Evolutionary conservation across 2,888 invertebrate genomes (phyloP), one percentile per base, ranked within the genome.

Genomic region (Pemphredon lugubris): DNA sequence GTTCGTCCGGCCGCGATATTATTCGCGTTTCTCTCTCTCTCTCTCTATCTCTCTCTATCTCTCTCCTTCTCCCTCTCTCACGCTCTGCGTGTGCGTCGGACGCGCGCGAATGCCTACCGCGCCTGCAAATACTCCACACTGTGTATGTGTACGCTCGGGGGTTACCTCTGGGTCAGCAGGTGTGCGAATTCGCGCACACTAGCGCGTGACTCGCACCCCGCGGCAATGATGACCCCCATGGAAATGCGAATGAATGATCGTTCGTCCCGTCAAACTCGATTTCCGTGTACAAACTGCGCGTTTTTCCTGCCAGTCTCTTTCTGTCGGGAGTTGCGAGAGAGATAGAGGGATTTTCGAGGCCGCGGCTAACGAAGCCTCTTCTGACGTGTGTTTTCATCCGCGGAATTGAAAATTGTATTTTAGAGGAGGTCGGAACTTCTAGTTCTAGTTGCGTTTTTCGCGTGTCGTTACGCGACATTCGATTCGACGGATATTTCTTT

Each of bases 1-100:
- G 80, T 79, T 80, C 79, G 82, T 82, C 78, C 77, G 69, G 73
- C 67, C 77, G 72, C 74, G 78, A 81, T 79, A 84, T 86, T 86
- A 86, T 83, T 86, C 83, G 65, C 82, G 71, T 78, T 65, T 79
- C 77, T 69, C 66, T 44, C 53, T 34, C 39, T 39, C 40, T 48
- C n/a, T n/a, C n/a, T n/a, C n/a, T n/a, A n/a, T n/a, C n/a, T n/a
- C n/a, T n/a, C n/a, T n/a, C n/a, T n/a, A n/a, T n/a, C n/a, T n/a
- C n/a, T n/a, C n/a, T n/a, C n/a, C n/a, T n/a, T n/a, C n/a, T n/a
- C n/a, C n/a, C n/a, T n/a, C n/a, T n/a, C n/a, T n/a, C n/a, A n/a
- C n/a, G n/a, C 34, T 44, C 3, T 26, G 26, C 26, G 26, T 26
- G 26, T 26, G 26, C 7, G 26, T 26, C 4, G 26, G 26, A 26